Percentiles rank a stretch among this genome's conserved stretches.
Evolutionary conservation across 2,888 invertebrate species (phyloP).

Genomic region (Leistus spinibarbis): DNA sequence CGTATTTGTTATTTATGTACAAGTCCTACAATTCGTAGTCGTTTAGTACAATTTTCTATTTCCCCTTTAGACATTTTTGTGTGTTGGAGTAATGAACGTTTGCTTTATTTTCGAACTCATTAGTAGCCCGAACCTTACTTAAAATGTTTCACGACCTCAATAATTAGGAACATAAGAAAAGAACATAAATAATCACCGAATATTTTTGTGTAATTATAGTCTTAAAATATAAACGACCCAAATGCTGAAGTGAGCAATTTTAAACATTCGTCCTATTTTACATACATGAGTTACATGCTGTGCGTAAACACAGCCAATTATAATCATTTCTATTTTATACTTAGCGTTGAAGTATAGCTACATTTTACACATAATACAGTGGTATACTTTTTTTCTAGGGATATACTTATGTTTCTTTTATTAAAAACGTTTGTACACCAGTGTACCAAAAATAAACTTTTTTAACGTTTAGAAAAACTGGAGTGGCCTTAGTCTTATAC

Average conservation of each 20-base stretch:
- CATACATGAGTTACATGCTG: not conserved
- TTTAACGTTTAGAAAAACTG: no score
- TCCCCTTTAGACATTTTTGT: not conserved
- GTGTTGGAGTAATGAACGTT: not conserved
- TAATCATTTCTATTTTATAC: not conserved
- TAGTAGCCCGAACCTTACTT: not conserved
- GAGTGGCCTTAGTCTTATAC: no score
- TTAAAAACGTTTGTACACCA: no score
- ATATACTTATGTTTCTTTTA: no score
- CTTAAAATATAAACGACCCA: not conserved
- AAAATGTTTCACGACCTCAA: not conserved
- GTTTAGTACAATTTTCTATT: not conserved
- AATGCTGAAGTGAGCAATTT: not conserved
- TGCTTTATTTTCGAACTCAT: not conserved
- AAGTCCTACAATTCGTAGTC: not conserved
- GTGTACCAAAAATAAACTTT: no score
- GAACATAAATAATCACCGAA: not conserved
- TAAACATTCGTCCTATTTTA: not conserved
- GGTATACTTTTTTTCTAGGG: no score
- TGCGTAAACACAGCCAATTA: not conserved
- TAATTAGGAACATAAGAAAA: not conserved
- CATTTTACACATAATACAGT: no score
- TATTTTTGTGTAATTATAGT: not conserved
- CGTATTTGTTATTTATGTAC: not conserved
- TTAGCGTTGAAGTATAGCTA: not conserved